A percentile compares a stretch with the other conserved stretches of the same genome.
Evolutionary conservation across 2,113 vertebrate species (phyloP).

Genomic region (Mustelus asterias): DNA sequence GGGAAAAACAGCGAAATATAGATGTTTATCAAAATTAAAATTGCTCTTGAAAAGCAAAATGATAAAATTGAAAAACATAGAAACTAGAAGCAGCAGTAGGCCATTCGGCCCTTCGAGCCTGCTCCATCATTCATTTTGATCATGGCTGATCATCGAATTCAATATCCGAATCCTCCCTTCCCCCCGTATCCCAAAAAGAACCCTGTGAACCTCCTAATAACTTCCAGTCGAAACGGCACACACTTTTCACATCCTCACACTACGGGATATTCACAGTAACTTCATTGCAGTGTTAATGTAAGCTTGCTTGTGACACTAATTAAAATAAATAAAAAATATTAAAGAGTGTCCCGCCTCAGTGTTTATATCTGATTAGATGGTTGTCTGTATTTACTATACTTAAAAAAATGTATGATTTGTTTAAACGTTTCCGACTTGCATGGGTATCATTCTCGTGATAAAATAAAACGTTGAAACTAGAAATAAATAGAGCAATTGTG

Average conservation of each 20-base stretch:
- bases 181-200: too few relatives aligned
- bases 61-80: background rate
- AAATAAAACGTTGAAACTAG: background rate
- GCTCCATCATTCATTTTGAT: too few relatives aligned
- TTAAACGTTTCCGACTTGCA: background rate
- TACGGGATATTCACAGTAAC: too few relatives aligned
- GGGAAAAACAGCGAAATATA: too few relatives aligned
- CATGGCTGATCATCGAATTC: too few relatives aligned
- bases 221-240: background rate
- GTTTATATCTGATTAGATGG: background rate
- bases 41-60: too few relatives aligned
- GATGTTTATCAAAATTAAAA: background rate
- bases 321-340: background rate
- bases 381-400: background rate
- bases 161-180: too few relatives aligned
- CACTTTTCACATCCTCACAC: background rate
- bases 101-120: too few relatives aligned
- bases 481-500: background rate
- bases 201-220: background rate
- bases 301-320: too few relatives aligned
- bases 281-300: too few relatives aligned
- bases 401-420: background rate
- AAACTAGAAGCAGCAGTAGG: too few relatives aligned
- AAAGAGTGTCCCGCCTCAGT: background rate
- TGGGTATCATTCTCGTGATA: background rate